Evolutionary conservation across 2,113 vertebrate species (phyloP), one percentile per base, ranked within the genome.

Genomic region (Oncorhynchus keta): DNA sequence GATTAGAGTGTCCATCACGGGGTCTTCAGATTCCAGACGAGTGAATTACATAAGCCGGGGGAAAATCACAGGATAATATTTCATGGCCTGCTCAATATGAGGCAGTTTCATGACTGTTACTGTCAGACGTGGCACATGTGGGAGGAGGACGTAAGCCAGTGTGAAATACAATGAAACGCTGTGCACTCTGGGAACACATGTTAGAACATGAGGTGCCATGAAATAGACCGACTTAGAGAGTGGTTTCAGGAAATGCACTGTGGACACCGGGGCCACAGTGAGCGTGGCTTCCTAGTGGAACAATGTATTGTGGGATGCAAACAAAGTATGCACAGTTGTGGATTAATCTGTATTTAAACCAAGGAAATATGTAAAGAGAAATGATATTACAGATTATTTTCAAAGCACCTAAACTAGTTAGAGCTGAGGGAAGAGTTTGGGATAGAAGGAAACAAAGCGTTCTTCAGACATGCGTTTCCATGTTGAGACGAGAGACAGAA

Each of bases 51-150:
- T 78, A 59, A 79, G 51, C 81, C 22, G 65, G 77, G 48, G 75
- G 51, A 70, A 49, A 78, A 80, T 76, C 74, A 73, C 30, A 4
- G 70, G 72, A 83, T 84, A 80, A 79, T 81, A 87, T 88, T 86
- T 78, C 79, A 79, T 28, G 71, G 77, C 65, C 74, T 81, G 73
- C 74, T 88, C 82, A 79, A 79, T 81, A 79, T 76, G 75, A 83
- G 79, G 83, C 77, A 30, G 89, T 90, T 90, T 89, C 87, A 92
- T 91, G 90, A 88, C 88, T 92, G 90, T 91, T 89, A 85, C 74
- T 70, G 49, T 81, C 73, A 86, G 83, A 79, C 72, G 84, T 82
- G 82, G 45, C 73, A 83, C 75, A 24, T 24, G 84, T 88, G 77
- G 85, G 82, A 78, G 72, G 79, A 79, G 80, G 83, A 79, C 68